Conservation (phyloP, 2,113 vertebrate species). For the Erythrocercus mccallii region DNA sequence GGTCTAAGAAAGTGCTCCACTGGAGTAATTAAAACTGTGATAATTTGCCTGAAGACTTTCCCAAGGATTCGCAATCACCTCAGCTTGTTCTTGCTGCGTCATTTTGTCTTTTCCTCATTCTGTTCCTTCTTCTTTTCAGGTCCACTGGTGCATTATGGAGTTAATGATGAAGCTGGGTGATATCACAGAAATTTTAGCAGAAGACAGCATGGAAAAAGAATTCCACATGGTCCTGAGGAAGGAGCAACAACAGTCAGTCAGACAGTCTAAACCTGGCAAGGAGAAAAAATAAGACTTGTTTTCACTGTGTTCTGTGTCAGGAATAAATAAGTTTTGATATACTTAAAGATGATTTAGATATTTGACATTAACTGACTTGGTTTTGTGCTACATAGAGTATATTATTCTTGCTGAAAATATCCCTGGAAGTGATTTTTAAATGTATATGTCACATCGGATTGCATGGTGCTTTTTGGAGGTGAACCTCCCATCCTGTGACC, state of each 20-base stretch:
- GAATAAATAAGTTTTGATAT: not conserved
- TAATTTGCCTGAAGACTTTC: not conserved
- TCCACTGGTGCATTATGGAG: not conserved
- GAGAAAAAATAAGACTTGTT: not conserved
- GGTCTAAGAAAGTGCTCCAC: not conserved
- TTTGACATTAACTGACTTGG: not conserved
- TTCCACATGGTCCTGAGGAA: not conserved
- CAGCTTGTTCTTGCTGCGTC: not conserved
- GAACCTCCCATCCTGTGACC: slow-evolving; percentile 24
- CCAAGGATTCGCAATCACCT: not conserved
- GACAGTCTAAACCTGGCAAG: not conserved
- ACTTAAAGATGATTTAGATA: not conserved
- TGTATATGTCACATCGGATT: slow-evolving; percentile 12
- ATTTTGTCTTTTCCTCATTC: not conserved
- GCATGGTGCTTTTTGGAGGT: not conserved
- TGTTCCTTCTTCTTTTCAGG: not conserved
- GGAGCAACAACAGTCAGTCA: not conserved
- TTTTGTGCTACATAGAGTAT: not conserved
- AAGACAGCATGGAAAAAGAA: not conserved
- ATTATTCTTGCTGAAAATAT: not conserved
- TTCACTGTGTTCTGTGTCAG: not conserved
- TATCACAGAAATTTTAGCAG: not conserved
- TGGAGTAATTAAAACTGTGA: not conserved
- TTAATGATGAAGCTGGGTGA: not conserved
- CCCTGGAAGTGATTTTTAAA: slow-evolving; percentile 1